Conservation (phyloP, 2,888 invertebrate genomes). For the Aphrophora alni region DNA sequence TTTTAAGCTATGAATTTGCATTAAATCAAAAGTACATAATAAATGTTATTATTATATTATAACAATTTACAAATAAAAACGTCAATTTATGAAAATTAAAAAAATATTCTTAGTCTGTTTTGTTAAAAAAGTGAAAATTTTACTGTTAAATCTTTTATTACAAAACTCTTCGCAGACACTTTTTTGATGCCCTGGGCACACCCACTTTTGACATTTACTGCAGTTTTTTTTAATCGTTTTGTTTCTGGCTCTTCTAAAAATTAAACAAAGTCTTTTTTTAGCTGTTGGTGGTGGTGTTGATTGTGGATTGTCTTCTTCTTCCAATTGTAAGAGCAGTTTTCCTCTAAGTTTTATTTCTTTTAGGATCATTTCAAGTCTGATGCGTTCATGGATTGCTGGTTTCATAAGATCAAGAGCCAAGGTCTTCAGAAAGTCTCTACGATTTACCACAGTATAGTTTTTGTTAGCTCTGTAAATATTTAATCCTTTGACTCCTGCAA, state of each 20-base stretch:
- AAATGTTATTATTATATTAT: no score
- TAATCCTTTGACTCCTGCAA: background rate
- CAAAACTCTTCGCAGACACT: no score
- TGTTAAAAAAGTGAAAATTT: no score
- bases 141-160: no score
- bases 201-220: background rate
- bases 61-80: no score
- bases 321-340: background rate
- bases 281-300: background rate
- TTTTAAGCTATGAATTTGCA: no score
- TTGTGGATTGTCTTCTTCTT: background rate
- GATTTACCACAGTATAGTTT: background rate
- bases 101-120: no score
- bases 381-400: background rate
- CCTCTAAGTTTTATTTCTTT: conserved; percentile 9
- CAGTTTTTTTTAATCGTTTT: background rate
- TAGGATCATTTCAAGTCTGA: background rate
- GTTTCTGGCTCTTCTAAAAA: background rate
- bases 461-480: background rate
- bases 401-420: background rate
- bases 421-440: background rate
- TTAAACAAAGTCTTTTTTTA: background rate
- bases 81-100: no score
- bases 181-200: background rate
- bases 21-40: no score